A percentile compares a stretch with the other conserved stretches of the same genome.
phyloP scores from a whole-genome alignment of 2,888 invertebrate genomes.

The Polyploca ridens region DNA sequence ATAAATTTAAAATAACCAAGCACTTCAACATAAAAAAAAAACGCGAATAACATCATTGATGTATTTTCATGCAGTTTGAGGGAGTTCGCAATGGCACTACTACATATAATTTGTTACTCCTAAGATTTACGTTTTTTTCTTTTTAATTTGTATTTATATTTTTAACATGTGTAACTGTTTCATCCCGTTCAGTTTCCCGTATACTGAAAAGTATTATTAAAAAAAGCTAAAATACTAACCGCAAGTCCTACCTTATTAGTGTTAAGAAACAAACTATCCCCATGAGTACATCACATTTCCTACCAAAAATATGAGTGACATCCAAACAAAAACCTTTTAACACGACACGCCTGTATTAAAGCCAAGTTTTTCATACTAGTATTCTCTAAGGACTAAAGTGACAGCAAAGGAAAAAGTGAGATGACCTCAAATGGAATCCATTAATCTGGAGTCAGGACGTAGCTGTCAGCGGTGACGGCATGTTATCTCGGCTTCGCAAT shows the following conservation, averaged over 20 bases:
- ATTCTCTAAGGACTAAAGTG: constrained; percentile 31
- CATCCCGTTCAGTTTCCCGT: too few relatives aligned
- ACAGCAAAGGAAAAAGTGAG: constrained; percentile 37
- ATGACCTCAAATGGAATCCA: constrained; percentile 35
- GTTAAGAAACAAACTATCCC: constrained; percentile 21
- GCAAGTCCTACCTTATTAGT: background rate
- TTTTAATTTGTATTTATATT: too few relatives aligned
- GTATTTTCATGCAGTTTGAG: too few relatives aligned
- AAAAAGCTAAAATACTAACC: too few relatives aligned
- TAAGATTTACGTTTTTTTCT: too few relatives aligned
- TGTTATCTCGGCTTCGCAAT: constrained; percentile 35
- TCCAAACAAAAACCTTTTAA: constrained; percentile 30
- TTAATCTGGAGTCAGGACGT: constrained; percentile 39
- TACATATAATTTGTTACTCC: too few relatives aligned
- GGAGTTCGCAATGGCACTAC: too few relatives aligned
- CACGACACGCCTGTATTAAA: constrained; percentile 28
- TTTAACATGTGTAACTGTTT: too few relatives aligned
- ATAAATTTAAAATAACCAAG: too few relatives aligned
- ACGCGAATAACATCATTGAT: too few relatives aligned
- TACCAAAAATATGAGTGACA: constrained; percentile 18
- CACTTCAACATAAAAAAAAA: too few relatives aligned
- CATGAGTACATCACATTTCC: constrained; percentile 16
- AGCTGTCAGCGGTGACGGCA: constrained; percentile 42
- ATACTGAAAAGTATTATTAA: too few relatives aligned
- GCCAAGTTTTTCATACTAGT: constrained; percentile 27